phyloP scores from a whole-genome alignment of 2,888 invertebrate species.

The Conomelus anceps region DNA sequence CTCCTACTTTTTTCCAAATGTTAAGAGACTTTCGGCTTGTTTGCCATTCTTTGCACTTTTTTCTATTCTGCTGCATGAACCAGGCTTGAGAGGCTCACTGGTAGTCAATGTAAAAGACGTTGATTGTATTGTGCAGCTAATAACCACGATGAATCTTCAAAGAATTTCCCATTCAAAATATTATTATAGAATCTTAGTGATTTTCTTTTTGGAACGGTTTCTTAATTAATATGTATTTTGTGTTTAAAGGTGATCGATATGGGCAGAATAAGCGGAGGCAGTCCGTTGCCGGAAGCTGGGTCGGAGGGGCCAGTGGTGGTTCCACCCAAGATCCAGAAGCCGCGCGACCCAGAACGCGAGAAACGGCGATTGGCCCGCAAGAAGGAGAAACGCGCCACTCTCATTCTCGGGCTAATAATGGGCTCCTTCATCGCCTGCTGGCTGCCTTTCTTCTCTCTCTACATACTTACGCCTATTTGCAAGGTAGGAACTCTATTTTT shows the following conservation, averaged over 20 bases:
- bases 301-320: neutral
- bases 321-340: slow-evolving; percentile 64
- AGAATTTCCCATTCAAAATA: no score
- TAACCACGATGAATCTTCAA: no score
- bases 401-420: slow-evolving; percentile 96
- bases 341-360: slow-evolving; percentile 85
- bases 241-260: neutral
- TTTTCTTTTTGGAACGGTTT: no score
- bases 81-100: no score
- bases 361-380: slow-evolving; percentile 88
- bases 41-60: no score
- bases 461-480: slow-evolving; percentile 78
- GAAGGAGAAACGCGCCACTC: slow-evolving; percentile 92
- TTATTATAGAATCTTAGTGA: no score
- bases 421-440: slow-evolving; percentile 97
- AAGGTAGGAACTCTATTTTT: neutral
- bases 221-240: no score
- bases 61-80: no score
- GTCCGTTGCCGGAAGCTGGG: slow-evolving; percentile 1
- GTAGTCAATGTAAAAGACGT: no score
- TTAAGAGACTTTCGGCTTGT: no score
- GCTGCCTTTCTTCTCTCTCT: slow-evolving; percentile 95
- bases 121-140: no score
- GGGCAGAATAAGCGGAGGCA: neutral
- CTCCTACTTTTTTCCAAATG: no score